Base-by-base conservation (phyloP, 2,113 vertebrate species). In the Zosterops japonicus region DNA sequence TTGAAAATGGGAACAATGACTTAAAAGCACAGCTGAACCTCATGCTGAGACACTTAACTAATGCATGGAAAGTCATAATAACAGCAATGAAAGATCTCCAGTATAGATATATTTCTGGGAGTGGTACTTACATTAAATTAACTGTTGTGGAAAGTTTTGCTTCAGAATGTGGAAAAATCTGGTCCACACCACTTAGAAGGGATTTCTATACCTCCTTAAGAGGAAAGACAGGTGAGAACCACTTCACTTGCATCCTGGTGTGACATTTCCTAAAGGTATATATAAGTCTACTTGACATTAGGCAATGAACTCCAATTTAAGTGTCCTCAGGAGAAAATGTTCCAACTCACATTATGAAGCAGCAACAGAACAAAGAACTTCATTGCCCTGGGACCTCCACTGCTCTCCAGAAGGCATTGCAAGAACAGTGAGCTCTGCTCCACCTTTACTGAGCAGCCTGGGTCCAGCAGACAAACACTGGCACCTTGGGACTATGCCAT, bases 1-100 rank as follows among this genome's bases (percentile, higher is more conserved):
- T 87, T 95, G 87, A 83, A 93, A 92, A 92, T 23, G 75, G 24
- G 64, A 93, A 92, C 44, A 91, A 75, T 63, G 35, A 63, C 93
- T 92, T 93, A 75, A 92, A 97, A 93, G 64, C 31, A 56, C 33
- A 75, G 61, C 44, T 89, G 56, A 82, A 4, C 20, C 22, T 82
- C 91, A 78, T 63, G 76, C 89, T 83, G 77, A 84, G 83, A 67
- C 44, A 82, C 65, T 75, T 79, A 87, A 87, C 69, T 47, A 65
- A 89, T 87, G 84, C 74, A 89, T 57, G 79, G 49, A 76, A 84
- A 91, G 76, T 79, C 2, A 2, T 89, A 92, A 52, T 46, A 93
- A 82, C 36, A 90, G 84, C 53, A 92, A 9, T 76, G 67, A 85
- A 57, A 85, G 16, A n/a, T 56, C 29, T 80, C 53, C 46, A 72